Base-by-base conservation (phyloP, 2,113 vertebrate species). In the Bufo gargarizans region DNA sequence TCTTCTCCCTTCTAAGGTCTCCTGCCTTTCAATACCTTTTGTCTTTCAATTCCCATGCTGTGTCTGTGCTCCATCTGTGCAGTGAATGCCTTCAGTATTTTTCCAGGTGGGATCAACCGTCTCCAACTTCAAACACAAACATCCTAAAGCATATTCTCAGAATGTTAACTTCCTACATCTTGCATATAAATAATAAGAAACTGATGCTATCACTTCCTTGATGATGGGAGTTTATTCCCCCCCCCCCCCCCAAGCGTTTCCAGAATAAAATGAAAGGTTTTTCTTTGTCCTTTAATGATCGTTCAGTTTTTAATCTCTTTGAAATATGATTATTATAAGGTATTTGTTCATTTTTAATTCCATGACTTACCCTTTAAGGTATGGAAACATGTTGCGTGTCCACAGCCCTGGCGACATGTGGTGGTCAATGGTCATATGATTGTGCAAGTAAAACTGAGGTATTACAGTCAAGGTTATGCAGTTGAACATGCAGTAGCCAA, bases 11-110 rank as follows among this genome's bases (percentile, higher is more conserved):
- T 77, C 77, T 86, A 86, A 65, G 47, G n/a, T 86, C 74, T 71
- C 80, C 72, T 86, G 74, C 74, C 85, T 86, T 78, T 78, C 85
- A 86, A 86, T 86, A 86, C 58, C 74, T 67, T 86, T 86, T 86
- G 85, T 86, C 59, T 65, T 78, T 77, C 20, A 49, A 77, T 65
- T 78, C 85, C 85, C 85, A 77, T 78, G 74, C 49, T 4, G 45
- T 49, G 76, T 77, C 85, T 77, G 85, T 55, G 58, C 77, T 86
- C 85, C 85, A 86, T 86, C 85, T 86, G 85, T 78, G 76, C 74
- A 78, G 74, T 78, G 47, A 86, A 78, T 65, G 47, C 72, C 61
- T 78, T 86, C 69, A 77, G n/a, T 86, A 65, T 65, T 86, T 86
- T 78, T 77, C 74, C 85, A 86, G 85, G 74, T 86, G 85, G 85